Base-by-base conservation (phyloP, 2,797 vertebrate species). In the Bucorvus abyssinicus region DNA sequence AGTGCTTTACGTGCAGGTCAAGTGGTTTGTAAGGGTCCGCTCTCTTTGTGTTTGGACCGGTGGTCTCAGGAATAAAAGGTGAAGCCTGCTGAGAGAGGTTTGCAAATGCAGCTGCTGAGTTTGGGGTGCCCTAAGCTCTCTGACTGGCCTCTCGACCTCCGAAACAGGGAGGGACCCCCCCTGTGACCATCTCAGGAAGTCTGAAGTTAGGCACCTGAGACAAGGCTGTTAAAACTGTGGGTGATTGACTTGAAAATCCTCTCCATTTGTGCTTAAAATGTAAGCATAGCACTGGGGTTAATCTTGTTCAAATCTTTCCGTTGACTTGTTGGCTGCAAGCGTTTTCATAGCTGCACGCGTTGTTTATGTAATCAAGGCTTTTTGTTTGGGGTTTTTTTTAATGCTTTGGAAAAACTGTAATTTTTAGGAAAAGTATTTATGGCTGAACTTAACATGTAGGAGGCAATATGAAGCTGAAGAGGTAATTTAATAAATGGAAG, bases 401-500 rank as follows among this genome's bases (percentile, higher is more conserved):
- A 30, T 2, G 2, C 42, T 65, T 68, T 21, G 23, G 52, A 69
- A 89, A 82, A 91, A 47, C 21, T 29, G 2, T 75, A 60, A 45
- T 87, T 91, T 91, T 80, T 74, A 64, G n/a, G 53, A n/a, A 84
- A 89, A 84, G 49, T 61, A 47, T 52, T 89, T 77, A 36, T 30
- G 30, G 15, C 59, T 52, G n/a, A 73, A 44, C 34, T 87, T 84
- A 49, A 29, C 11, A 57, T 18, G 14, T 50, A 83, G n/a, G 44
- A 89, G 63, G 17, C 16, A 21, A 12, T 59, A 27, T 70, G 47
- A 84, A 49, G 47, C 29, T 82, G 9, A 59, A 79, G 26, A 79
- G 30, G 23, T 49, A 45, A 52, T 67, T 53, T 68, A 68, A 53
- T 69, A 92, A 93, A 74, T 22, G 1, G 52, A 91, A 64, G 11